These are phyloP conservation scores for Balearica regulorum DNA, from an alignment of 2,797 vertebrate species.

Conservation along the genomic window DNA sequence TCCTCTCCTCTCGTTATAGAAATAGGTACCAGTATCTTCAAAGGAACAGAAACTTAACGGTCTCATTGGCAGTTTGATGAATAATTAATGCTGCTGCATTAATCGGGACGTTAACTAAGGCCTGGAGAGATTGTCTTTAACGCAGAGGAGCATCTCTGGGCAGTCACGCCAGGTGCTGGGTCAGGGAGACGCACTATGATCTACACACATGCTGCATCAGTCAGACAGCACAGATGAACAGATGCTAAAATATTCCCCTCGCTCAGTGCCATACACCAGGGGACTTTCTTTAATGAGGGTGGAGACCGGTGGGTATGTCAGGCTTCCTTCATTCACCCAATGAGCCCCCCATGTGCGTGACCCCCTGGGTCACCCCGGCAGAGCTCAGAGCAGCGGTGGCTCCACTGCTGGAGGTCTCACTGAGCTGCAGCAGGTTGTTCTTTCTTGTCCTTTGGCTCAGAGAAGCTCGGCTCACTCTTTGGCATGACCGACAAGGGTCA, in stretches of 20 bases:
- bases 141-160: neutral
- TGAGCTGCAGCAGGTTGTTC: neutral
- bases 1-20: neutral
- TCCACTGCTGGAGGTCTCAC: neutral
- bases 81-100: slow-evolving; percentile 50
- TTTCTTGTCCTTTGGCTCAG: neutral
- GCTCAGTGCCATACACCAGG: neutral
- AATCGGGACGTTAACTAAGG: slow-evolving; percentile 32
- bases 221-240: neutral
- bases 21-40: slow-evolving; percentile 41
- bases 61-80: neutral
- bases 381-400: neutral
- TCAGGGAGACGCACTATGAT: neutral
- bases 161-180: neutral
- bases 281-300: neutral
- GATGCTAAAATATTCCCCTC: accelerated
- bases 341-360: accelerated
- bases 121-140: neutral
- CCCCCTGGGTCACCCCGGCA: accelerated
- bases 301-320: accelerated
- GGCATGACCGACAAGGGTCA: neutral
- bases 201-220: neutral
- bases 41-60: slow-evolving; percentile 35
- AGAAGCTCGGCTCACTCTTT: neutral
- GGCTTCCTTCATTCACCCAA: neutral